These are phyloP conservation scores for Pipistrellus pygmaeus DNA, from an alignment of 2,797 vertebrate genomes.

Conservation along the genomic window DNA sequence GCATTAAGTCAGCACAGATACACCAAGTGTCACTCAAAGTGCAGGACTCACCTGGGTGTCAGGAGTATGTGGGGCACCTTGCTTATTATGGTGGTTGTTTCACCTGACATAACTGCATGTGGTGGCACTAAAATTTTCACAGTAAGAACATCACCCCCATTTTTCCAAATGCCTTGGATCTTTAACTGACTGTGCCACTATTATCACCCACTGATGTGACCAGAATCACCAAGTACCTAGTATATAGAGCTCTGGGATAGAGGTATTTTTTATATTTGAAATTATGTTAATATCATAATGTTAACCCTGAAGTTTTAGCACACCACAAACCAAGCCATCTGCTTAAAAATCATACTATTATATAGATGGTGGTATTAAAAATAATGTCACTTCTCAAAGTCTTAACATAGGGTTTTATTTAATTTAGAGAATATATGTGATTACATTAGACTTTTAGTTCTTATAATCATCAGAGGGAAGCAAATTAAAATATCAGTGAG, in stretches of 20 bases:
- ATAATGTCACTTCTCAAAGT: not conserved
- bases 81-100: not conserved
- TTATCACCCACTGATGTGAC: constrained; percentile 39
- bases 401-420: not conserved
- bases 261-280: constrained; percentile 45
- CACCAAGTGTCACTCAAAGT: not conserved
- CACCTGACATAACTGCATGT: not conserved
- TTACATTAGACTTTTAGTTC: not conserved
- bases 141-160: not conserved
- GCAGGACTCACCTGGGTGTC: not conserved
- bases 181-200: constrained; percentile 4
- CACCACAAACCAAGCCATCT: not conserved
- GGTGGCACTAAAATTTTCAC: not conserved
- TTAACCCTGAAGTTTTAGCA: not conserved
- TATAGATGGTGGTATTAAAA: constrained; percentile 11
- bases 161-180: not conserved
- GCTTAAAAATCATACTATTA: constrained; percentile 56
- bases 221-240: constrained; percentile 21
- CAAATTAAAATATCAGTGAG: too few species aligned
- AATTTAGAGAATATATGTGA: not conserved
- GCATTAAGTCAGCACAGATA: constrained; percentile 52
- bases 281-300: constrained; percentile 52
- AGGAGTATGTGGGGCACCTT: not conserved
- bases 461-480: not conserved
- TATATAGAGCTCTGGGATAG: not conserved